Percentiles rank a stretch among this genome's conserved stretches.
Conservation (phyloP, 2,888 invertebrate genomes). For the Willowsia nigromaculata region DNA sequence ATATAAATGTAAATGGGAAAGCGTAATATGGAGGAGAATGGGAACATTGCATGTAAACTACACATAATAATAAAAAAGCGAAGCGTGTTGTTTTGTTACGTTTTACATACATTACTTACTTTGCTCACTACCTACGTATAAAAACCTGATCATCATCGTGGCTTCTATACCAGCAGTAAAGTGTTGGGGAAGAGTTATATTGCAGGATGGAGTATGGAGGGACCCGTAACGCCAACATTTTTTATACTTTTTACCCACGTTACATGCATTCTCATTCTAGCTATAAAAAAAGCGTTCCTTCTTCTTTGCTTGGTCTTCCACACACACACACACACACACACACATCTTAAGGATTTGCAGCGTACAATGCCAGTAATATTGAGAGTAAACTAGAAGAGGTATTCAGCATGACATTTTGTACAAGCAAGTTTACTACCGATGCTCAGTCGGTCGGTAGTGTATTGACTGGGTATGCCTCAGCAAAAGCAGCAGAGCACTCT, state of each 20-base stretch:
- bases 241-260: constrained; percentile 24
- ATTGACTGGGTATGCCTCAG: neutral
- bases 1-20: neutral
- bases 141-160: neutral
- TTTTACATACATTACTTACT: neutral
- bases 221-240: neutral
- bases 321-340: neutral
- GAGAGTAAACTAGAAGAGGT: neutral
- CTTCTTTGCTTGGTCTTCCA: too few species aligned
- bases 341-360: constrained; percentile 2
- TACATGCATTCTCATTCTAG: neutral
- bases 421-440: neutral
- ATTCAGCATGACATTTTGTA: neutral
- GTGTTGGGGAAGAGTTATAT: neutral
- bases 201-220: neutral
- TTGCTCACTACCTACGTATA: neutral
- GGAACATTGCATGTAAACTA: constrained; percentile 2
- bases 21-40: neutral
- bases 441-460: neutral
- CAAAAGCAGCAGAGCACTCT: neutral
- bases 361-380: too few species aligned
- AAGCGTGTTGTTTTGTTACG: constrained; percentile 32
- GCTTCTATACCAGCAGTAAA: neutral
- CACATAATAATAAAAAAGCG: constrained; percentile 3
- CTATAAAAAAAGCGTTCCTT: neutral